These are phyloP conservation scores for Solenopsis fugax DNA, from an alignment of 1,140 invertebrate genomes.

Conservation along the genomic window DNA sequence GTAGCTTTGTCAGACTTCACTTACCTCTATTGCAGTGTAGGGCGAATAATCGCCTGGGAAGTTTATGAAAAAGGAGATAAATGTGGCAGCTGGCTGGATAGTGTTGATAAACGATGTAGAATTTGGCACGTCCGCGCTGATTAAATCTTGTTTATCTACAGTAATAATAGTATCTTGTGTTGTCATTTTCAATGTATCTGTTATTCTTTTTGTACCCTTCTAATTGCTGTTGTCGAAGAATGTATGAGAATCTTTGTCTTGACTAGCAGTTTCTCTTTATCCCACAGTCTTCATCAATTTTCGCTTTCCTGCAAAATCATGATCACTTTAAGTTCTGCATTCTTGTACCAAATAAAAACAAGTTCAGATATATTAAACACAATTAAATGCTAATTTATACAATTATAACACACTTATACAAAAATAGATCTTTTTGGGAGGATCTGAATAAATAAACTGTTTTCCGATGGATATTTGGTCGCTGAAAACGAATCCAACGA, in stretches of 20 bases:
- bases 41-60: slow-evolving; percentile 84
- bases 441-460: too few relatives aligned
- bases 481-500: too few relatives aligned
- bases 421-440: too few relatives aligned
- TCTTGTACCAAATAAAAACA: too few relatives aligned
- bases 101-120: slow-evolving; percentile 67
- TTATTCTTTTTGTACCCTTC: slow-evolving; percentile 62
- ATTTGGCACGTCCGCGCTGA: slow-evolving; percentile 80
- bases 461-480: too few relatives aligned
- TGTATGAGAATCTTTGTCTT: slow-evolving; percentile 1
- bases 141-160: slow-evolving; percentile 82
- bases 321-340: not conserved
- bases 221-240: not conserved
- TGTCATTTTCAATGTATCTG: slow-evolving; percentile 58
- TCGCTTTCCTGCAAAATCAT: slow-evolving; percentile 58
- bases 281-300: not conserved
- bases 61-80: slow-evolving; percentile 72
- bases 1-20: not conserved
- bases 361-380: too few relatives aligned
- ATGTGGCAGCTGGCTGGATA: not conserved
- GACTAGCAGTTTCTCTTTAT: slow-evolving; percentile 26
- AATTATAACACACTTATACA: too few relatives aligned
- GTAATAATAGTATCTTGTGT: not conserved
- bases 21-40: slow-evolving; percentile 84
- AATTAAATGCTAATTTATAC: too few relatives aligned